These are phyloP conservation scores for Pelecanus crispus DNA, from an alignment of 2,113 vertebrate genomes.

Conservation along the genomic window DNA sequence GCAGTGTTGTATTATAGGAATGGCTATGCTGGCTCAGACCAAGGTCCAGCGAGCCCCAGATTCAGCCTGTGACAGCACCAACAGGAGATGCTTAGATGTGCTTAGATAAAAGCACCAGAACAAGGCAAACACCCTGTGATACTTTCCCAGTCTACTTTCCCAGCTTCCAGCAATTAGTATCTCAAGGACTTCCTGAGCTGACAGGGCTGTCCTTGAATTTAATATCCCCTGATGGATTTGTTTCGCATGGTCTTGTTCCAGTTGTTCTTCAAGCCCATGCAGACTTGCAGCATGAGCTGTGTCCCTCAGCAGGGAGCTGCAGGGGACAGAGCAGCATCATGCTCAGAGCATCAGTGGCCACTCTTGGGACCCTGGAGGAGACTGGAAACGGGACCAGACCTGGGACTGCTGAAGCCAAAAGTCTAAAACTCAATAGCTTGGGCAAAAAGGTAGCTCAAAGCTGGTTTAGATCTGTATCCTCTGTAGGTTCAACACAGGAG, in stretches of 20 bases:
- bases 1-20: not conserved
- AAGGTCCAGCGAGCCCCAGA: not conserved
- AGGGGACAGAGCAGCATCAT: rapidly evolving
- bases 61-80: not conserved
- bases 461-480: not conserved
- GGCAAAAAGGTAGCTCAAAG: not conserved
- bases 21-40: not conserved
- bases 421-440: not conserved
- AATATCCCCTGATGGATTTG: not conserved
- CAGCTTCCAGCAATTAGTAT: slow-evolving; percentile 23
- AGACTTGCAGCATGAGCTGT: not conserved
- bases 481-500: not conserved
- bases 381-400: not conserved
- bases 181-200: slow-evolving; percentile 17
- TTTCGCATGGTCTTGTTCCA: not conserved
- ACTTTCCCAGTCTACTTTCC: slow-evolving; percentile 15
- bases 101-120: not conserved
- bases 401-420: not conserved
- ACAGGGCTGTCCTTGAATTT: not conserved
- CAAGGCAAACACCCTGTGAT: not conserved
- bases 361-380: not conserved
- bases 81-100: not conserved
- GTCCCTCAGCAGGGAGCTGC: not conserved
- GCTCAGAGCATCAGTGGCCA: rapidly evolving
- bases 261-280: not conserved